Conservation (phyloP, 1,140 invertebrate species). For the Ylistrum balloti region DNA sequence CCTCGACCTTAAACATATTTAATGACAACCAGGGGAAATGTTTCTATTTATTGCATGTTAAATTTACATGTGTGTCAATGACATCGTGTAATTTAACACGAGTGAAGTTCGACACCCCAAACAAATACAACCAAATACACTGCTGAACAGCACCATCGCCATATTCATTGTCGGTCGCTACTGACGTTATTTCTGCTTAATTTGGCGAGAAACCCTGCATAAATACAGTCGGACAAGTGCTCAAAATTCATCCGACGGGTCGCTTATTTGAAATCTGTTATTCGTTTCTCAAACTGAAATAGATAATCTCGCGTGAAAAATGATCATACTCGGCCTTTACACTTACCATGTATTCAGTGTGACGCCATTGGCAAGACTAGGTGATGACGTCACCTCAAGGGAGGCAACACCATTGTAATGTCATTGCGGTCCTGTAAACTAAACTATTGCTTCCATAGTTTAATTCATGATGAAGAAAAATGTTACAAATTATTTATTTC, state of each 20-base stretch:
- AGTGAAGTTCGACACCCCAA: background rate
- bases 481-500: too few relatives aligned
- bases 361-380: constrained; percentile 35
- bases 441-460: too few relatives aligned
- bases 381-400: constrained; percentile 42
- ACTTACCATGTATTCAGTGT: background rate
- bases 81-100: background rate
- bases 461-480: too few relatives aligned
- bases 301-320: constrained; percentile 9
- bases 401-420: background rate
- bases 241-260: background rate
- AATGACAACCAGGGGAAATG: too few relatives aligned
- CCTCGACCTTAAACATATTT: too few relatives aligned
- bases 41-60: background rate
- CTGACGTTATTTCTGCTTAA: background rate
- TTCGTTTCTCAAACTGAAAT: background rate
- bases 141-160: background rate
- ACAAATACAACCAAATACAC: background rate
- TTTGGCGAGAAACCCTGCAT: background rate
- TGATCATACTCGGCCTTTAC: background rate
- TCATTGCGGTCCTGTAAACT: too few relatives aligned
- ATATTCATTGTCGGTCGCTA: background rate
- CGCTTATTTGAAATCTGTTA: background rate
- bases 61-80: background rate
- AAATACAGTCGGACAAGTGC: constrained; percentile 4